Conservation (phyloP, 2,113 vertebrate genomes). For the Cheirogaleus medius region DNA sequence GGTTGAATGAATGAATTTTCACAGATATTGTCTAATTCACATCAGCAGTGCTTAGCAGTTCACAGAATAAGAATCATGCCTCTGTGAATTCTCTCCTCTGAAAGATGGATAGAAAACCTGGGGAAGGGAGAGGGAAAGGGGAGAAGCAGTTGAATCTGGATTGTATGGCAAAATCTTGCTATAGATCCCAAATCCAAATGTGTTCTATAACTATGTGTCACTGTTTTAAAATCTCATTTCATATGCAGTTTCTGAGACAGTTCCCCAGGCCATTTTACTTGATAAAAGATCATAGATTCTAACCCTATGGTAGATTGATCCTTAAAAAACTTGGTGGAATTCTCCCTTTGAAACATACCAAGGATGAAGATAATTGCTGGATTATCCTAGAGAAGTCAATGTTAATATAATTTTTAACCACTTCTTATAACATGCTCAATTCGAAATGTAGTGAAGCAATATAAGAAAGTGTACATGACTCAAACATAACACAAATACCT, state of each 20-base stretch:
- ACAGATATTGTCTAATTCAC: background rate
- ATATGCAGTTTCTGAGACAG: background rate
- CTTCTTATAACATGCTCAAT: background rate
- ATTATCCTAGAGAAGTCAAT: background rate
- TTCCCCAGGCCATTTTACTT: background rate
- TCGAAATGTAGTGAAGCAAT: slow-evolving; percentile 27
- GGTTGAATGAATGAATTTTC: background rate
- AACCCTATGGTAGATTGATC: background rate
- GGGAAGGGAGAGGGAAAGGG: background rate
- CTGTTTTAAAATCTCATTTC: background rate
- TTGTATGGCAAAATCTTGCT: background rate
- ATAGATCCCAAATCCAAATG: background rate
- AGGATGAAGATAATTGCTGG: background rate
- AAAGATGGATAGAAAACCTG: background rate
- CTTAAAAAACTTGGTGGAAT: background rate
- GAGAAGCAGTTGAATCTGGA: background rate
- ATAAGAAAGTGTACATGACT: background rate
- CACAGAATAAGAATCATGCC: background rate
- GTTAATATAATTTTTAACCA: slow-evolving; percentile 18
- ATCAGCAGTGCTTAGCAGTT: background rate
- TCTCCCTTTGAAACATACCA: slow-evolving; percentile 25
- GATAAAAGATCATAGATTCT: background rate
- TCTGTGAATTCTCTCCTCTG: background rate
- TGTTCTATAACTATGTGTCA: background rate
- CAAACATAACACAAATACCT: slow-evolving; percentile 9